Percentiles rank a stretch among this genome's conserved stretches.
Conservation (phyloP, 2,113 vertebrate species). For the Herpetotheres cachinnans region DNA sequence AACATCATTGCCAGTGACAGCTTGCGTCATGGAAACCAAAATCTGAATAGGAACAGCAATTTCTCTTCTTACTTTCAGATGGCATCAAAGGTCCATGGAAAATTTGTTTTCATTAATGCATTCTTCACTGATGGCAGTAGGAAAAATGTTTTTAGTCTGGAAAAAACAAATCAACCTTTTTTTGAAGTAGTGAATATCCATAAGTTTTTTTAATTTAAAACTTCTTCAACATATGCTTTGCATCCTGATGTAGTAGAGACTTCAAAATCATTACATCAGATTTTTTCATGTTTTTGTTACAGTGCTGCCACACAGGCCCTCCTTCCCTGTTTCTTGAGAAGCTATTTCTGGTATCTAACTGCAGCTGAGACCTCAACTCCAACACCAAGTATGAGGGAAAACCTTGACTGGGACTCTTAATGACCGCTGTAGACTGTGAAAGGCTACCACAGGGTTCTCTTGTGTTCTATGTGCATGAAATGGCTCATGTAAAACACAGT, state of each 20-base stretch:
- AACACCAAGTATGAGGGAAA: not conserved
- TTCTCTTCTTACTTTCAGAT: constrained; percentile 30
- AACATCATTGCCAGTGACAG: not conserved
- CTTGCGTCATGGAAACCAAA: not conserved
- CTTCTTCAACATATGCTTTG: constrained; percentile 56
- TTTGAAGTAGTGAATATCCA: not conserved
- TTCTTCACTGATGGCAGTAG: constrained; percentile 55
- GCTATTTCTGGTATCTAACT: not conserved
- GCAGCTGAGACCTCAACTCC: not conserved
- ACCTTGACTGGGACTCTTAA: not conserved
- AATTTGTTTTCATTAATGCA: constrained; percentile 46
- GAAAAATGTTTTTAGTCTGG: not conserved
- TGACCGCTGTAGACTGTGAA: not conserved
- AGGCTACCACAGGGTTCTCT: not conserved
- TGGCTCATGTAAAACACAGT: not conserved
- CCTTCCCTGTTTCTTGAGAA: not conserved
- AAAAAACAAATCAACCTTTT: constrained; percentile 46
- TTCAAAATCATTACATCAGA: constrained; percentile 24
- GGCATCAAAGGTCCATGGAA: constrained; percentile 3
- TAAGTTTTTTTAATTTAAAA: constrained; percentile 35
- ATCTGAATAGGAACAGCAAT: not conserved
- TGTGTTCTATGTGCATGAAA: not conserved
- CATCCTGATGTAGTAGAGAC: constrained; percentile 24
- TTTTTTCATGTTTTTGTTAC: not conserved
- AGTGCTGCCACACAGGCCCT: not conserved